These are phyloP conservation scores for Agonopterix alstromeriana DNA, from an alignment of 2,888 invertebrate species.

Conservation along the genomic window DNA sequence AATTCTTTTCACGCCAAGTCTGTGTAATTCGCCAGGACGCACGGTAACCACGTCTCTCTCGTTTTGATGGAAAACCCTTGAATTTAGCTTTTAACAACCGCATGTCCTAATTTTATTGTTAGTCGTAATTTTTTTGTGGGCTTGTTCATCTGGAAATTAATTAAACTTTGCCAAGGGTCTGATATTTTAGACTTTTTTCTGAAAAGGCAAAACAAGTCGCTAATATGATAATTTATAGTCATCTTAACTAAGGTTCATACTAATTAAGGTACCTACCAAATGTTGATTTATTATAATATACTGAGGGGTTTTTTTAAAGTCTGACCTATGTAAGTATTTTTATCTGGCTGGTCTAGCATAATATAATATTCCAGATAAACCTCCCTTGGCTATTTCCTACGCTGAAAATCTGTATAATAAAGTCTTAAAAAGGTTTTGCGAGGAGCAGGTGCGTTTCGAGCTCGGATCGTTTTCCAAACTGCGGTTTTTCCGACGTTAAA, in stretches of 20 bases:
- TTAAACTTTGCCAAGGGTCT: too few relatives aligned
- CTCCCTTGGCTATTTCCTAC: neutral
- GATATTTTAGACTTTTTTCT: too few relatives aligned
- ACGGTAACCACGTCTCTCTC: slow-evolving; percentile 8
- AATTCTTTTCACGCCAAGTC: slow-evolving; percentile 29
- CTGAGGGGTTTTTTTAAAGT: too few relatives aligned
- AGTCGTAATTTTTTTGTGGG: slow-evolving; percentile 3
- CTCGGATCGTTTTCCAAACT: slow-evolving; percentile 47
- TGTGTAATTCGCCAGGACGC: slow-evolving; percentile 22
- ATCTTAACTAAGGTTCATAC: too few relatives aligned
- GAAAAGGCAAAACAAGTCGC: too few relatives aligned
- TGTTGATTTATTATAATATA: too few relatives aligned
- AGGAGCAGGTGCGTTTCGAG: slow-evolving; percentile 48
- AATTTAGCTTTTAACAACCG: slow-evolving; percentile 19
- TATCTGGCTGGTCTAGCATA: neutral
- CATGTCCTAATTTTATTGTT: slow-evolving; percentile 18
- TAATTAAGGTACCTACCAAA: too few relatives aligned
- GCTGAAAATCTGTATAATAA: neutral
- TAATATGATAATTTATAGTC: too few relatives aligned
- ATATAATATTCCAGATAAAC: neutral
- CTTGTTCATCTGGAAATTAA: too few relatives aligned
- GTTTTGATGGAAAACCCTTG: slow-evolving; percentile 14
- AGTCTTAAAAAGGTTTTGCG: neutral
- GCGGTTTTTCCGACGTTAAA: slow-evolving; percentile 53
- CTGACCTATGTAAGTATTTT: neutral